Base-by-base conservation (phyloP, 2,888 invertebrate species). In the Strigamia transsilvanica region DNA sequence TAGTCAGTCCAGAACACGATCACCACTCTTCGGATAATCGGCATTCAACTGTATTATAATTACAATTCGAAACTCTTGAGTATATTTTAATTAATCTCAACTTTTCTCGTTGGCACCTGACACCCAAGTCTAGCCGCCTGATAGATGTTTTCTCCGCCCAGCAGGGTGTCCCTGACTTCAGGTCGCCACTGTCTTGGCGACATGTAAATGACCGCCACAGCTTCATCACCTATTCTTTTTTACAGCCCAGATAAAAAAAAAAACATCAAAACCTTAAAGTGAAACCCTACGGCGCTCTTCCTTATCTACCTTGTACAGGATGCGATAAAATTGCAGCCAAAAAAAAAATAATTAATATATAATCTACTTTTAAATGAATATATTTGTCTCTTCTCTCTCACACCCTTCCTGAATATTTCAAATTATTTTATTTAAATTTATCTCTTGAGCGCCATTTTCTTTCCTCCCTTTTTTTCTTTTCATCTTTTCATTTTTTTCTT, bases 151-250 rank as follows among this genome's bases (percentile, higher is more conserved):
- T 61, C 61, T 12, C 61, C 61, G 61, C 61, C 61, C 61, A 61
- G 61, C 61, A 61, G 61, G 61, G 61, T 61, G 18, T 61, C 61
- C 23, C 18, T 61, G 61, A 61, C 61, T 61, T 18, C 61, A 61
- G 61, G 61, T 61, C 61, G 61, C 61, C 61, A 61, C 61, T 61
- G 61, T 61, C 61, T 61, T 61, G 61, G 61, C 61, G 61, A 61
- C 61, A 61, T 61, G 61, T 61, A 61, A 61, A 61, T 61, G 61
- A 61, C 61, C 61, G 18, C 61, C 61, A 61, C 61, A 61, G 61
- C 61, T 61, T 61, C 61, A 61, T 61, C 61, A 61, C 61, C 61
- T 61, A 38, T 61, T 61, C 23, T 61, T 61, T 61, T 21, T 61
- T 21, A 3, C 10, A 15, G n/a, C 23, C 23, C 18, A 6, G n/a